Evolutionary conservation across 2,797 vertebrate genomes (phyloP).

Genomic region (Antennarius maculatus): DNA sequence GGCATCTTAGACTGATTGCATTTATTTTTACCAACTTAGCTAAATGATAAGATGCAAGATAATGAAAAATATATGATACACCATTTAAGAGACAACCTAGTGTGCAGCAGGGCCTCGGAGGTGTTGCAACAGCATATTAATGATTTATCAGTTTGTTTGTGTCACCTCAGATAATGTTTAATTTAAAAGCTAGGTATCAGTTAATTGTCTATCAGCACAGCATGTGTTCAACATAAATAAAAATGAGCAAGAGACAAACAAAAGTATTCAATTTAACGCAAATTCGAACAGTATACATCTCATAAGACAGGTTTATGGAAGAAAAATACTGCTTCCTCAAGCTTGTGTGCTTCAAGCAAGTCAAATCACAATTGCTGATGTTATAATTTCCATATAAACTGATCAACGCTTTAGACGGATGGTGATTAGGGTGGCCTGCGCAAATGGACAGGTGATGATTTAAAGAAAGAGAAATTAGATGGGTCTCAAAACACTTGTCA

Average conservation of each 20-base stretch:
- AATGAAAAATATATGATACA: constrained; percentile 15
- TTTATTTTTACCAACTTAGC: constrained; percentile 29
- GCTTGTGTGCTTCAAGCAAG: constrained; percentile 1
- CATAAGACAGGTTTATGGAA: background rate
- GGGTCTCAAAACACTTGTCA: constrained; percentile 5
- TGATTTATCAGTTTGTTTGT: constrained; percentile 51
- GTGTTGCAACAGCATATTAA: constrained; percentile 42
- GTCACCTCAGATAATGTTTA: constrained; percentile 24
- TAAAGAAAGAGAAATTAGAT: constrained; percentile 1
- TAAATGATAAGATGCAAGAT: constrained; percentile 30
- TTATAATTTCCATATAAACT: constrained; percentile 21
- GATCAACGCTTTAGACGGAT: constrained; percentile 59
- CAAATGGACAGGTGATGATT: constrained; percentile 33
- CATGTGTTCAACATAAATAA: background rate
- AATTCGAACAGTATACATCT: background rate
- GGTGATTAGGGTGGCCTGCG: constrained; percentile 46
- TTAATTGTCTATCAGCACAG: constrained; percentile 2
- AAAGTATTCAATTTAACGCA: background rate
- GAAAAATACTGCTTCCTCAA: background rate
- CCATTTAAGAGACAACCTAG: constrained; percentile 38
- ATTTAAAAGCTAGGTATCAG: constrained; percentile 26
- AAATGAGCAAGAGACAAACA: background rate
- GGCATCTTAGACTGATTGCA: constrained; percentile 13
- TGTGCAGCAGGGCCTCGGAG: constrained; percentile 30
- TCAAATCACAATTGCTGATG: constrained; percentile 30